Evolutionary conservation across 1,140 invertebrate genomes (phyloP).

Genomic region (Leucophenga varia): DNA sequence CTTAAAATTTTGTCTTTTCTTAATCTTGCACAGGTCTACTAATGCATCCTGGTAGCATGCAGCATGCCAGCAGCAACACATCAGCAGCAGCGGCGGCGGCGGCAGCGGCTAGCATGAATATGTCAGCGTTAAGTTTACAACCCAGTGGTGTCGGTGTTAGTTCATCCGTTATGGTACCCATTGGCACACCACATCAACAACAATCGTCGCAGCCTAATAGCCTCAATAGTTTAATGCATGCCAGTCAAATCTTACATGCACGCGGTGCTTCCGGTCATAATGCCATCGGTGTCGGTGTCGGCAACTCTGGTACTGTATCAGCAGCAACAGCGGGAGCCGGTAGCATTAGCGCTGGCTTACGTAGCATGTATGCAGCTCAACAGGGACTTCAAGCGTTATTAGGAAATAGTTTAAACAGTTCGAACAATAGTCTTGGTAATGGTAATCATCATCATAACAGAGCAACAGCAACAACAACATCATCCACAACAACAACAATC

Average conservation of each 20-base stretch:
- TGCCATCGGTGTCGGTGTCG: conserved; percentile 5
- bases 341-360: background rate
- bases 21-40: conserved; percentile 30
- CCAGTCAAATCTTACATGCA: no score
- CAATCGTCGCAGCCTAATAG: conserved; percentile 23
- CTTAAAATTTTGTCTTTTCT: conserved; percentile 5
- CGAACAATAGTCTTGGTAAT: background rate
- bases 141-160: conserved; percentile 4
- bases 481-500: conserved; percentile 5
- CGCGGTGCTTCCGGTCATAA: no score
- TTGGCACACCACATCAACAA: conserved; percentile 10
- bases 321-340: conserved; percentile 9
- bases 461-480: conserved; percentile 1
- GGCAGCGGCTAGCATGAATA: conserved; percentile 32
- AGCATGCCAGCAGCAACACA: conserved; percentile 17
- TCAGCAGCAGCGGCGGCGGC: conserved; percentile 22
- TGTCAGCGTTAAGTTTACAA: conserved; percentile 38
- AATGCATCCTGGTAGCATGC: conserved; percentile 26
- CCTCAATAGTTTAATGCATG: conserved; percentile 38
- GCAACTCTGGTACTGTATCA: conserved; percentile 20
- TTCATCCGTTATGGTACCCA: conserved; percentile 11
- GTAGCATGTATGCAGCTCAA: conserved; percentile 11
- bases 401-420: conserved; percentile 5
- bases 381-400: conserved; percentile 14
- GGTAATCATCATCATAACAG: no score